phyloP scores from a whole-genome alignment of 1,140 invertebrate species.

The Zaprionus inermis region DNA sequence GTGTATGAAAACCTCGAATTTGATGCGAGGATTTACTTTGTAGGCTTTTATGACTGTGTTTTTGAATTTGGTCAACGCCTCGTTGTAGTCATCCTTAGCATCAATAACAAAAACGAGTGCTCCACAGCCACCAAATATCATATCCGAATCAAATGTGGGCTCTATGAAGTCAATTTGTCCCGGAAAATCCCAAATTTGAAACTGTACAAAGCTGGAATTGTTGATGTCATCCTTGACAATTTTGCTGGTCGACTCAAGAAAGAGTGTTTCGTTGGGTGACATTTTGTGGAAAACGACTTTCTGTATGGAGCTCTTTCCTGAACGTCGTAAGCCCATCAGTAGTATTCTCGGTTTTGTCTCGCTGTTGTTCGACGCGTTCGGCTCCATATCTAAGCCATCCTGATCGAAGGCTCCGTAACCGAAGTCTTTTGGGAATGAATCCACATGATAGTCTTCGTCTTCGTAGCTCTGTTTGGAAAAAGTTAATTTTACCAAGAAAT shows the following conservation, averaged over 20 bases:
- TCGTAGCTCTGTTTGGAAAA: constrained; percentile 86
- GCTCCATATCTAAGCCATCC: constrained; percentile 84
- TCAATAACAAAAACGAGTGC: constrained; percentile 99
- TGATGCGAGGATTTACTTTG: constrained; percentile 97
- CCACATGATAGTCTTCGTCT: constrained; percentile 87
- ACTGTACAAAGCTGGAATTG: constrained; percentile 99
- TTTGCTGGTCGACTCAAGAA: constrained; percentile 99
- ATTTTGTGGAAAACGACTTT: constrained; percentile 99
- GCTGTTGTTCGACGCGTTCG: constrained; percentile 59
- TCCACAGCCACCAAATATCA: constrained; percentile 97
- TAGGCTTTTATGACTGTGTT: constrained; percentile 97
- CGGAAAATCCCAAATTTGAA: constrained; percentile 99
- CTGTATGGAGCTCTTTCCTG: constrained; percentile 99
- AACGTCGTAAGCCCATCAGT: constrained; percentile 97
- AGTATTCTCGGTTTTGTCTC: constrained; percentile 94
- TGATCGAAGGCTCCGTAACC: constrained; percentile 94
- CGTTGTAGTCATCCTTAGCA: constrained; percentile 99
- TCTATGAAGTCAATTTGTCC: constrained; percentile 99
- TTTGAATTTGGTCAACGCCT: constrained; percentile 96
- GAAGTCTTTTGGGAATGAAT: constrained; percentile 96
- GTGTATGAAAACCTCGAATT: constrained; percentile 99
- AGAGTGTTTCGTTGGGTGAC: constrained; percentile 99
- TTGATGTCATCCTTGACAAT: constrained; percentile 99
- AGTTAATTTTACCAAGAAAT: neutral
- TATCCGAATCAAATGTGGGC: constrained; percentile 97